phyloP scores from a whole-genome alignment of 2,888 invertebrate genomes.

The Xestia sexstrigata region DNA sequence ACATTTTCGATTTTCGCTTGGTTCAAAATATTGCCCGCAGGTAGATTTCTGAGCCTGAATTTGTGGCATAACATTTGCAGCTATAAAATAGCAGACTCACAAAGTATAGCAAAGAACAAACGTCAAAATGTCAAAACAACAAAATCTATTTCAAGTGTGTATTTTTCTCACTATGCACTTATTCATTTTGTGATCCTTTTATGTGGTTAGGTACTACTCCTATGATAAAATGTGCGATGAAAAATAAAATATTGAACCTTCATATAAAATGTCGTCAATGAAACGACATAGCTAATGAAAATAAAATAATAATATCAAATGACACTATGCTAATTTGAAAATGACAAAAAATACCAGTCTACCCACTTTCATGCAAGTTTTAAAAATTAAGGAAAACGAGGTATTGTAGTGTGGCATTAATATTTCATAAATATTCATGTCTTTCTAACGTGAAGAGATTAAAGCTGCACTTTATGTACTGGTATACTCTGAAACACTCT shows the following conservation, averaged over 20 bases:
- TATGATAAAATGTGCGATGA: neutral
- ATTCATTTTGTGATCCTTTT: neutral
- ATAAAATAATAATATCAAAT: slow-evolving; percentile 40
- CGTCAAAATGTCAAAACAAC: neutral
- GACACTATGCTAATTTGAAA: slow-evolving; percentile 2
- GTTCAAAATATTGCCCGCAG: neutral
- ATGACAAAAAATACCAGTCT: slow-evolving; percentile 21
- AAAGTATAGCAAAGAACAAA: neutral
- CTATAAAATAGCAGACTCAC: neutral
- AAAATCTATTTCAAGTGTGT: too few relatives aligned
- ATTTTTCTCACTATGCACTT: too few relatives aligned
- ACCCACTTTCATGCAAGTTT: slow-evolving; percentile 37
- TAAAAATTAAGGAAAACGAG: slow-evolving; percentile 40
- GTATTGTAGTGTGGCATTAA: slow-evolving; percentile 51
- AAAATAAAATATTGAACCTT: neutral
- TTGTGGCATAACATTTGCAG: neutral
- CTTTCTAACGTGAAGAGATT: slow-evolving; percentile 50
- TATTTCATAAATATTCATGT: slow-evolving; percentile 63
- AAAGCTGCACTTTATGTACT: slow-evolving; percentile 54
- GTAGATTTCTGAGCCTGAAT: neutral
- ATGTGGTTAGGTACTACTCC: neutral
- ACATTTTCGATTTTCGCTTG: slow-evolving; percentile 18
- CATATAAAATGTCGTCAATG: neutral
- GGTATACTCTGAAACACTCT: neutral
- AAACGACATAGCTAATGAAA: slow-evolving; percentile 5